Conservation (phyloP, 2,113 vertebrate genomes). For the Daubentonia madagascariensis region DNA sequence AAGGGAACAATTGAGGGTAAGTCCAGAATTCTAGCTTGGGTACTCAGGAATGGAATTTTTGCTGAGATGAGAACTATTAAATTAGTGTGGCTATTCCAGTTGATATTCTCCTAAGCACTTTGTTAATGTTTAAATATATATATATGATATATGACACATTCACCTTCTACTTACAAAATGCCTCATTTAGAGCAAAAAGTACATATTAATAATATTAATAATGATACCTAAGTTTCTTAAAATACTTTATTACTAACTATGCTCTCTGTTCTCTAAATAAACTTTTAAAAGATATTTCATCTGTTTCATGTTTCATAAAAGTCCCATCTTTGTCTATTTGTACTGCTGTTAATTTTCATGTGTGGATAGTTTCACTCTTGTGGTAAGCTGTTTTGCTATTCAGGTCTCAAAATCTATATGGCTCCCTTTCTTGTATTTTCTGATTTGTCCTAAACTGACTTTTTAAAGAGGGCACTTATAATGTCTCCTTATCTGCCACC, state of each 20-base stretch:
- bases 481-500: not conserved
- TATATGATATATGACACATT: not conserved
- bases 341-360: not conserved
- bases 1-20: not conserved
- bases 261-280: not conserved
- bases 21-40: not conserved
- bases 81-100: not conserved
- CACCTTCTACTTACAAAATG: not conserved
- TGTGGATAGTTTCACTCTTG: not conserved
- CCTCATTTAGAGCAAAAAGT: not conserved
- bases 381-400: not conserved
- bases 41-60: not conserved
- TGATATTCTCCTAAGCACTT: not conserved
- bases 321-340: not conserved
- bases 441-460: not conserved
- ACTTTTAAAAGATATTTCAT: not conserved
- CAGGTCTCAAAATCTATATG: not conserved
- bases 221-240: not conserved
- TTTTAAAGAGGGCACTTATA: not conserved
- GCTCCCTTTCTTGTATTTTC: not conserved
- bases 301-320: not conserved
- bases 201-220: not conserved
- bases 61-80: not conserved
- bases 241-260: not conserved
- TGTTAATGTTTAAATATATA: not conserved